These are phyloP conservation scores for Lepidurus arcticus DNA, from an alignment of 1,140 invertebrate species.

Conservation along the genomic window DNA sequence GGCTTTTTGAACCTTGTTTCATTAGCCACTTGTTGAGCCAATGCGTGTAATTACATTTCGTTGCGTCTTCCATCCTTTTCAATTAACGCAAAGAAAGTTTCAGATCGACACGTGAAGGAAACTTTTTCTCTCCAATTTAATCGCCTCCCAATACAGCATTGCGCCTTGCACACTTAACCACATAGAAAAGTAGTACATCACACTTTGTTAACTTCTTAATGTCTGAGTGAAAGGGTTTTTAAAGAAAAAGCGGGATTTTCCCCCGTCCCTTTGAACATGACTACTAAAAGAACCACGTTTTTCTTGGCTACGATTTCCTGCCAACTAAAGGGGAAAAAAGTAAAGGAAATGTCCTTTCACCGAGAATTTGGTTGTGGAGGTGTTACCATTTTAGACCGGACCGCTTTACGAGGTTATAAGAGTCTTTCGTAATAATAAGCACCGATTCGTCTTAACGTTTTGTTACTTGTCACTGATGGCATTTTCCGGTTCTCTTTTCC, in stretches of 20 bases:
- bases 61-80: neutral
- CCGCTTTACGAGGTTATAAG: neutral
- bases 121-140: neutral
- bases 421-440: neutral
- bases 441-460: neutral
- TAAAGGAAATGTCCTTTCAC: neutral
- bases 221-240: neutral
- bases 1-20: neutral
- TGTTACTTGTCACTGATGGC: neutral
- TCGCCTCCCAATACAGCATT: neutral
- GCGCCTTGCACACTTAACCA: neutral
- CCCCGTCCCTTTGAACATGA: neutral
- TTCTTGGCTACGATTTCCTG: neutral
- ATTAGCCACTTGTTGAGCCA: slow-evolving; percentile 10
- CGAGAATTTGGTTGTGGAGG: neutral
- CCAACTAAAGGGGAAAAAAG: neutral
- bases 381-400: neutral
- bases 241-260: slow-evolving; percentile 12
- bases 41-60: neutral
- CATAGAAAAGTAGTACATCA: neutral
- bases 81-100: neutral
- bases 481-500: neutral
- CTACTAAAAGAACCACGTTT: neutral
- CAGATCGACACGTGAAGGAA: neutral
- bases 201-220: slow-evolving; percentile 7